These are phyloP conservation scores for Nycticebus coucang DNA, from an alignment of 2,113 vertebrate species.

Conservation along the genomic window DNA sequence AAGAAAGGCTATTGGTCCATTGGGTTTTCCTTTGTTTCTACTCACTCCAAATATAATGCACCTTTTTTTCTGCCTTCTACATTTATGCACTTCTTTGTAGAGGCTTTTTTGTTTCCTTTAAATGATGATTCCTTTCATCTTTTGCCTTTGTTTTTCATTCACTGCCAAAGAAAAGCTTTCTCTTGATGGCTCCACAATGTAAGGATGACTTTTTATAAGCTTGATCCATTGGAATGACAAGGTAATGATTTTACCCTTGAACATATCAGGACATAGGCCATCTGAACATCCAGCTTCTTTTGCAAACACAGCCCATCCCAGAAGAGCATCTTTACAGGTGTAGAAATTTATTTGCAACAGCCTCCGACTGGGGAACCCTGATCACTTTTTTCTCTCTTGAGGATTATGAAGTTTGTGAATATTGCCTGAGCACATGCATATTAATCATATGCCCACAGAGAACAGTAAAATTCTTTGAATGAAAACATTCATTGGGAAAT, in stretches of 20 bases:
- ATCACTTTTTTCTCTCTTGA: not conserved
- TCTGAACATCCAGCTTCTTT: not conserved
- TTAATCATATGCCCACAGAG: conserved; percentile 68
- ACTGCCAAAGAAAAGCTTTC: conserved; percentile 61
- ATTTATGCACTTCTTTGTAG: conserved; percentile 60
- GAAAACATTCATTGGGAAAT: conserved; percentile 62
- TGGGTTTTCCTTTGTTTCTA: not conserved
- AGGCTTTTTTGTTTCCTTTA: conserved; percentile 65
- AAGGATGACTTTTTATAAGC: conserved; percentile 44
- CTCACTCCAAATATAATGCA: conserved; percentile 41
- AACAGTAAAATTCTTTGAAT: conserved; percentile 70
- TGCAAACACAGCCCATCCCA: not conserved
- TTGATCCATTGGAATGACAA: conserved; percentile 28
- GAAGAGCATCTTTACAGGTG: not conserved
- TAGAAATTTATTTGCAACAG: not conserved
- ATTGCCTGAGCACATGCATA: conserved; percentile 54
- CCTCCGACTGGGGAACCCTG: not conserved
- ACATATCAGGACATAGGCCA: conserved; percentile 50
- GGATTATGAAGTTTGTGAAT: conserved; percentile 55
- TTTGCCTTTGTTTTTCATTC: conserved; percentile 75
- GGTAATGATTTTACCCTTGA: conserved; percentile 57
- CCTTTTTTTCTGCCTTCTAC: not conserved
- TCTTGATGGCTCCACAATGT: conserved; percentile 47
- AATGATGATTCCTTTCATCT: conserved; percentile 57
- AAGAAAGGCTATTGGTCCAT: not conserved